phyloP scores from a whole-genome alignment of 1,140 invertebrate genomes.

The Hesperophylax magnus region DNA sequence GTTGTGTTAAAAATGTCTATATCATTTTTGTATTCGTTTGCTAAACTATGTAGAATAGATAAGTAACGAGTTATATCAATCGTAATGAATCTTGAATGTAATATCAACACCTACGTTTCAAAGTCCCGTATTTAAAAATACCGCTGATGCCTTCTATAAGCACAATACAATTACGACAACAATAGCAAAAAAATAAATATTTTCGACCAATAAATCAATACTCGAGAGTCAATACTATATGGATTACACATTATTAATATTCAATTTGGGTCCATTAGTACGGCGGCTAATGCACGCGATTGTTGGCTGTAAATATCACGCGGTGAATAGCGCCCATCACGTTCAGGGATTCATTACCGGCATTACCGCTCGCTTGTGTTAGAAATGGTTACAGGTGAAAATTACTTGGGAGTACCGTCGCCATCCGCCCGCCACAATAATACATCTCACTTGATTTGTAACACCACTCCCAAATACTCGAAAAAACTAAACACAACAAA shows the following conservation, averaged over 20 bases:
- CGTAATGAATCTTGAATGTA: no score
- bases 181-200: not conserved
- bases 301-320: conserved; percentile 4
- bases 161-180: no score
- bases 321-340: conserved; percentile 22
- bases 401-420: conserved; percentile 16
- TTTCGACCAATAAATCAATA: conserved; percentile 25
- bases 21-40: no score
- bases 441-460: conserved; percentile 41
- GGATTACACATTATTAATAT: conserved; percentile 20
- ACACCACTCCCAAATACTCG: conserved; percentile 1
- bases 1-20: no score
- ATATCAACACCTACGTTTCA: no score
- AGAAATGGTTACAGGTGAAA: conserved; percentile 43
- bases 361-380: conserved; percentile 36
- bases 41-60: no score
- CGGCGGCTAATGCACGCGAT: conserved; percentile 26
- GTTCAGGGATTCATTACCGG: not conserved
- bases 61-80: no score
- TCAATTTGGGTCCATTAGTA: conserved; percentile 12
- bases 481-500: not conserved
- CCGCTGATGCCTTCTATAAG: no score
- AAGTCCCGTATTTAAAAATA: no score
- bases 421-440: not conserved
- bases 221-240: conserved; percentile 13